phyloP scores from a whole-genome alignment of 2,888 invertebrate species.

The Standfussiana lucernea region DNA sequence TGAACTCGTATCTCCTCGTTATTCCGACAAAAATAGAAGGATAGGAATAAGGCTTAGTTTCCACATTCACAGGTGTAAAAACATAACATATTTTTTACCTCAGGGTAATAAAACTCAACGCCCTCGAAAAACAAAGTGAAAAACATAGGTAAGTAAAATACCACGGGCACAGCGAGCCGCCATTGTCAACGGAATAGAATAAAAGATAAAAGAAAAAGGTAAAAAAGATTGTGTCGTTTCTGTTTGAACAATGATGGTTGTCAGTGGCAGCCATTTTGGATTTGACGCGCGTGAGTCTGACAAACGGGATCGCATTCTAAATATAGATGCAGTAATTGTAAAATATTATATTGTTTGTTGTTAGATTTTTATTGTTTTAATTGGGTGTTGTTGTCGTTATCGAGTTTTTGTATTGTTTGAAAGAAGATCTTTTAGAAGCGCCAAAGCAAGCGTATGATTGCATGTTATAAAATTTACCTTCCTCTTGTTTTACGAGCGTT shows the following conservation, averaged over 20 bases:
- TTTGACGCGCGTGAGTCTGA: conserved; percentile 75
- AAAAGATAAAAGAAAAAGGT: conserved; percentile 83
- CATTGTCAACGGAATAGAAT: conserved; percentile 85
- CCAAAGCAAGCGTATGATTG: not conserved
- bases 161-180: conserved; percentile 84
- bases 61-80: conserved; percentile 66
- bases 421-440: not conserved
- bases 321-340: conserved; percentile 61
- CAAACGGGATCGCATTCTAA: conserved; percentile 68
- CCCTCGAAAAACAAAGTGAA: conserved; percentile 81
- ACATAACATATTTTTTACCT: conserved; percentile 68
- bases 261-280: conserved; percentile 88
- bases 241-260: conserved; percentile 89
- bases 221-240: conserved; percentile 88
- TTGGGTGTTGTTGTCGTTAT: conserved; percentile 12
- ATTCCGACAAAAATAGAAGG: not conserved
- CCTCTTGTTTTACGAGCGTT: not conserved
- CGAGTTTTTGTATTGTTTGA: not conserved
- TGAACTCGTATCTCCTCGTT: not conserved
- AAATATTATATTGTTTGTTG: conserved; percentile 44
- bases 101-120: conserved; percentile 71
- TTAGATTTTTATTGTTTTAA: conserved; percentile 18
- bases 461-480: not conserved
- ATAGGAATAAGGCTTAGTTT: conserved; percentile 4
- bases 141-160: conserved; percentile 87